phyloP scores from a whole-genome alignment of 2,113 vertebrate species.

The Neofelis nebulosa region DNA sequence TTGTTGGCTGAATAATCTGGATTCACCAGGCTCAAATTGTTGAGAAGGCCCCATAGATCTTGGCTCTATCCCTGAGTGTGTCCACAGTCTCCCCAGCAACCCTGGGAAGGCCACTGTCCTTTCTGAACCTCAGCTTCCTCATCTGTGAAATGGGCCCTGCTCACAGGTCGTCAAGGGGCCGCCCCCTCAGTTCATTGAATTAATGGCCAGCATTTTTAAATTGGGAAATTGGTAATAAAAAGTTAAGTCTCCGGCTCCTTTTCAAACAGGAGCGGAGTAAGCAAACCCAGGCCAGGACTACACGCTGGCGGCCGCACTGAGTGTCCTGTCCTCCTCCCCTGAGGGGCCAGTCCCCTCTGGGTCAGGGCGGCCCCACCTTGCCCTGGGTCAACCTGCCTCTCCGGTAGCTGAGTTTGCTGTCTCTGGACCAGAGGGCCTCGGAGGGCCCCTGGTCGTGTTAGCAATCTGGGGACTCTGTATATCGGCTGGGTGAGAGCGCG shows the following conservation, averaged over 20 bases:
- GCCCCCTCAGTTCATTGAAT: not conserved
- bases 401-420: not conserved
- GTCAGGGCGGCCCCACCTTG: not conserved
- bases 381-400: not conserved
- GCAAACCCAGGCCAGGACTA: not conserved
- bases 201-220: not conserved
- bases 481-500: not conserved
- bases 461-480: too few relatives aligned
- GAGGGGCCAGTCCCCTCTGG: accelerated
- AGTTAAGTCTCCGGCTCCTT: not conserved
- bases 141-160: not conserved
- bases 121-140: not conserved
- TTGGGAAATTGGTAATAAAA: not conserved
- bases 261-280: not conserved
- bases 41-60: not conserved
- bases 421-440: not conserved
- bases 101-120: not conserved
- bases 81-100: not conserved
- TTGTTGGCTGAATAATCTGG: not conserved
- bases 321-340: not conserved
- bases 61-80: too few relatives aligned
- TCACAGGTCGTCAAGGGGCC: not conserved
- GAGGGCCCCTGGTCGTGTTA: accelerated
- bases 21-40: not conserved
- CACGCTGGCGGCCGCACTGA: accelerated